Evolutionary conservation across 2,797 vertebrate genomes (phyloP), one percentile per base, ranked within the genome.

Genomic region (Spizella passerina): DNA sequence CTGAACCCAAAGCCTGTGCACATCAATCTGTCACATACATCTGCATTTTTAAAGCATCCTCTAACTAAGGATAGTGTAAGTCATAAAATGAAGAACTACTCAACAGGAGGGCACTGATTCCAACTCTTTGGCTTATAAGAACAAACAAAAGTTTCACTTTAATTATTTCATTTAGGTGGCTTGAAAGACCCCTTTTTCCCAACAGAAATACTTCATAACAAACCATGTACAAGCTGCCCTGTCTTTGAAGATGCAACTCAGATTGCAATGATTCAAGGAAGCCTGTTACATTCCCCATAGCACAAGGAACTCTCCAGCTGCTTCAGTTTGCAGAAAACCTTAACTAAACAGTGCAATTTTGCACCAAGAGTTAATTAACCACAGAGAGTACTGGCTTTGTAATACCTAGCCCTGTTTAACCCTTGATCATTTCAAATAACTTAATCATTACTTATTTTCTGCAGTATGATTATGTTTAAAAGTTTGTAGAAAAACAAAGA

Each of bases 11-110:
- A 96, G 53, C 38, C 76, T 78, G 82, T 55, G 65, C 46, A 59
- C 72, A 85, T 91, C 85, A 95, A 83, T 86, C 94, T 96, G 93
- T 83, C 36, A 0, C 72, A 32, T 76, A 69, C 72, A 91, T 91
- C 82, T 94, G 93, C 76, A 94, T 94, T 90, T 91, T 83, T 65
- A 78, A 91, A 85, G 36, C 21, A 47, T 63, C 55, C 89, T 77
- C 44, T 77, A 65, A 49, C 6, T 71, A 82, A 55, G 14, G 22
- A 47, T 14, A 82, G 7, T 4, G 39, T 6, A 7, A 95, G 39
- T 57, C n/a, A 55, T 30, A 75, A 81, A 83, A 86, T 12, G 26
- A 92, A 63, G 39, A 90, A 50, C 43, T 93, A 29, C 39, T 83
- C 70, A 84, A 63, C 8, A 50, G 1, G 6, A 76, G 6, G 12